These are phyloP conservation scores for Pollenia labialis DNA, from an alignment of 2,888 invertebrate species.

Conservation along the genomic window DNA sequence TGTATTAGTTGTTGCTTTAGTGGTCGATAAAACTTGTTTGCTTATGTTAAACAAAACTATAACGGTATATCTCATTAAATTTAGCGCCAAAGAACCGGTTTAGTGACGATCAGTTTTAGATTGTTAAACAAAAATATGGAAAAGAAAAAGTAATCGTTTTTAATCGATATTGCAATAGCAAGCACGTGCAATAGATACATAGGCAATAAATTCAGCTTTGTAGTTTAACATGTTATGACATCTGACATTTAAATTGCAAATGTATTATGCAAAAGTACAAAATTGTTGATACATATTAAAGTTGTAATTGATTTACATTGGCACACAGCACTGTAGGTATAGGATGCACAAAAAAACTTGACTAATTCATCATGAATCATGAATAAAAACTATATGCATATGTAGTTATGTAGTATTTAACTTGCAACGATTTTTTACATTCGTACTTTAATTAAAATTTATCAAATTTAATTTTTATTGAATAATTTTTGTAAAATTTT, in stretches of 20 bases:
- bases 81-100: slow-evolving; percentile 41
- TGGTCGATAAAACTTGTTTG: slow-evolving; percentile 21
- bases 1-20: background rate
- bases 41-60: background rate
- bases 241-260: background rate
- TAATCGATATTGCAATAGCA: slow-evolving; percentile 31
- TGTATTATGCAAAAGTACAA: background rate
- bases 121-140: background rate
- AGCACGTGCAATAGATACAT: background rate
- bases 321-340: too few species aligned
- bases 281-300: background rate
- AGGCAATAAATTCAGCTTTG: background rate
- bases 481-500: too few species aligned
- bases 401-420: too few species aligned
- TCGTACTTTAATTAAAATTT: too few species aligned
- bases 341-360: too few species aligned
- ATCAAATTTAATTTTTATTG: too few species aligned
- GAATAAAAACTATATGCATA: too few species aligned
- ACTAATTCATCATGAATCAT: too few species aligned
- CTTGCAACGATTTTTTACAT: too few species aligned
- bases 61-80: slow-evolving; percentile 19
- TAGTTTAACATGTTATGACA: background rate
- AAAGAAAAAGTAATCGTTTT: slow-evolving; percentile 20
- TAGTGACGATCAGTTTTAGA: slow-evolving; percentile 32
- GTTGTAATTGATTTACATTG: too few species aligned